Percentiles rank a stretch among this genome's conserved stretches.
These are phyloP conservation scores for Mugil cephalus DNA, from an alignment of 2,113 vertebrate species.

Conservation along the genomic window DNA sequence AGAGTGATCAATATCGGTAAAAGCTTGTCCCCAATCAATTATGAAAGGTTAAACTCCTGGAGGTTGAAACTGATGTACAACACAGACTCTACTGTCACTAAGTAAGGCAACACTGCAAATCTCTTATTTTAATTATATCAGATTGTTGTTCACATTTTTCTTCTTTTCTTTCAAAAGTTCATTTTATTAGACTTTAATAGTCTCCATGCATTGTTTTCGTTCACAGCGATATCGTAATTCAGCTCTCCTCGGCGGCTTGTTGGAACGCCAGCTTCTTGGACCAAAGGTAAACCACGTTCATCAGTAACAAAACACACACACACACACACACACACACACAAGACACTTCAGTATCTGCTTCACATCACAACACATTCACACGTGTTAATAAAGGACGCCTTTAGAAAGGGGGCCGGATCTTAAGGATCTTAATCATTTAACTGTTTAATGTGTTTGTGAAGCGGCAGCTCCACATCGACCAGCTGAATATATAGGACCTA, in stretches of 20 bases:
- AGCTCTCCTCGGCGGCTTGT: conserved; percentile 94
- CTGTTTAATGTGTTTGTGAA: too few species aligned
- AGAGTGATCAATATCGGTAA: conserved; percentile 88
- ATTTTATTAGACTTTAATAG: background rate
- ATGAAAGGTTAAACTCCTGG: conserved; percentile 92
- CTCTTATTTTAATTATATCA: background rate
- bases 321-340: background rate
- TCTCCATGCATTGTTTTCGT: conserved; percentile 15
- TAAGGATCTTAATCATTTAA: too few species aligned
- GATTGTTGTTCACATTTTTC: background rate
- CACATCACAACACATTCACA: background rate
- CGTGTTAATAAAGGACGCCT: too few species aligned
- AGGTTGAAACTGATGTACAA: conserved; percentile 92
- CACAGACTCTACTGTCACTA: conserved; percentile 89
- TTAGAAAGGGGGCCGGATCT: too few species aligned
- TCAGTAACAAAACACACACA: background rate
- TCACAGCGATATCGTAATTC: conserved; percentile 90
- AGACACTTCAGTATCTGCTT: background rate
- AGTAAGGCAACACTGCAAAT: conserved; percentile 83
- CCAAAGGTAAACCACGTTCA: conserved; percentile 85
- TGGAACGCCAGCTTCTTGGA: conserved; percentile 99
- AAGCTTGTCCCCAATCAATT: conserved; percentile 91
- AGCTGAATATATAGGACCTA: too few species aligned
- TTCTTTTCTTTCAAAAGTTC: background rate
- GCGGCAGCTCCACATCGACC: too few species aligned